Conservation (phyloP, 2,888 invertebrate genomes). For the Homarus gammarus region DNA sequence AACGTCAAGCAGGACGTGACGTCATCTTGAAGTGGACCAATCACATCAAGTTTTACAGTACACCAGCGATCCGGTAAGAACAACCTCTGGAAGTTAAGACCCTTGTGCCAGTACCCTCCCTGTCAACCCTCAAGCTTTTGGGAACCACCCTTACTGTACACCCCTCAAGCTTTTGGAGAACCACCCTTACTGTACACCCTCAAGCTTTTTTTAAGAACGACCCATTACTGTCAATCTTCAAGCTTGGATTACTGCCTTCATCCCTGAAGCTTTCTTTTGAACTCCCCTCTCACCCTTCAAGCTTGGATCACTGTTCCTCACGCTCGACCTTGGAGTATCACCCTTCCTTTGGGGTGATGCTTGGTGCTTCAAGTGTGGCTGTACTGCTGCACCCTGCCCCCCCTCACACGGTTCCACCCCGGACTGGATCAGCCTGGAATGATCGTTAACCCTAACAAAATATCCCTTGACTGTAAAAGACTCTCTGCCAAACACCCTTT, state of each 20-base stretch:
- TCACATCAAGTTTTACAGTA: not conserved
- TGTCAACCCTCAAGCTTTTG: not conserved
- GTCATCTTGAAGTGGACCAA: not conserved
- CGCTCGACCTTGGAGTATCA: not conserved
- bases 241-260: conserved; percentile 2
- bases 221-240: not conserved
- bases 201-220: not conserved
- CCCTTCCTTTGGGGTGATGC: not conserved
- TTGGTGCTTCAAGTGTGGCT: conserved; percentile 5
- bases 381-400: not conserved
- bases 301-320: not conserved
- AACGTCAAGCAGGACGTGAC: not conserved
- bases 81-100: not conserved
- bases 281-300: not conserved
- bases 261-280: not conserved
- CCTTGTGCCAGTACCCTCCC: not conserved
- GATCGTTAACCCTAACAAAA: not conserved
- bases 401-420: not conserved
- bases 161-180: not conserved
- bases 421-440: conserved; percentile 7
- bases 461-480: not conserved
- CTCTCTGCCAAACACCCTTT: not conserved
- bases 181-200: too few species aligned
- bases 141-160: not conserved
- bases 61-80: not conserved